These are phyloP conservation scores for Platycheirus albimanus DNA, from an alignment of 2,888 invertebrate genomes.

Conservation along the genomic window DNA sequence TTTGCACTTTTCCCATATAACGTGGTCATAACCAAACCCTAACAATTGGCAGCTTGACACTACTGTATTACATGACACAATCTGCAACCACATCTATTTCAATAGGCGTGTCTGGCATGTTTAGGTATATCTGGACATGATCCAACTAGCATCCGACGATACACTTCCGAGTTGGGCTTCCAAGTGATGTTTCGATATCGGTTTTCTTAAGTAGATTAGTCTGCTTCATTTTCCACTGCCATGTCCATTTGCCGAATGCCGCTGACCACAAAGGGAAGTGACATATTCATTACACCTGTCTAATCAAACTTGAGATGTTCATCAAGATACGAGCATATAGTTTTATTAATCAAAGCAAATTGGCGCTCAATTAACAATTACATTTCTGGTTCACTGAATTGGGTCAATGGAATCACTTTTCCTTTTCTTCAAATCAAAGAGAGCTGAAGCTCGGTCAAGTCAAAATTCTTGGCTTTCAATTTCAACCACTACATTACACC, in stretches of 20 bases:
- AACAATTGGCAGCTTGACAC: slow-evolving; percentile 48
- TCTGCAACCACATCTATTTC: slow-evolving; percentile 21
- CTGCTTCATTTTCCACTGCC: slow-evolving; percentile 14
- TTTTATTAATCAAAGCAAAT: slow-evolving; percentile 12
- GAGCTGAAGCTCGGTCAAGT: slow-evolving; percentile 21
- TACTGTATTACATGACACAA: slow-evolving; percentile 12
- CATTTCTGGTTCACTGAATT: slow-evolving; percentile 43
- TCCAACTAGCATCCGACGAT: slow-evolving; percentile 46
- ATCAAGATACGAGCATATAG: slow-evolving; percentile 34
- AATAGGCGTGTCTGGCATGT: slow-evolving; percentile 57
- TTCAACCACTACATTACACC: too few relatives aligned
- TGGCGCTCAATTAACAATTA: slow-evolving; percentile 10
- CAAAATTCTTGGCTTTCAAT: not conserved
- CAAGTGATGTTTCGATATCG: slow-evolving; percentile 55
- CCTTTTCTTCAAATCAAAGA: slow-evolving; percentile 22
- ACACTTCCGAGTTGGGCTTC: slow-evolving; percentile 65
- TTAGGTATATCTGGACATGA: slow-evolving; percentile 36
- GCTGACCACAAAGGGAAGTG: not conserved
- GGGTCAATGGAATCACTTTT: slow-evolving; percentile 41
- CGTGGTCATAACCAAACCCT: slow-evolving; percentile 25
- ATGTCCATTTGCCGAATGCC: not conserved
- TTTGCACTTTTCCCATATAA: slow-evolving; percentile 28
- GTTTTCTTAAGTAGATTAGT: slow-evolving; percentile 8
- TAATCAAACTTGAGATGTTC: slow-evolving; percentile 11
- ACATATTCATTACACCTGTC: slow-evolving; percentile 41